Conservation (phyloP, 2,113 vertebrate genomes). For the Gallinago jamesoni region DNA sequence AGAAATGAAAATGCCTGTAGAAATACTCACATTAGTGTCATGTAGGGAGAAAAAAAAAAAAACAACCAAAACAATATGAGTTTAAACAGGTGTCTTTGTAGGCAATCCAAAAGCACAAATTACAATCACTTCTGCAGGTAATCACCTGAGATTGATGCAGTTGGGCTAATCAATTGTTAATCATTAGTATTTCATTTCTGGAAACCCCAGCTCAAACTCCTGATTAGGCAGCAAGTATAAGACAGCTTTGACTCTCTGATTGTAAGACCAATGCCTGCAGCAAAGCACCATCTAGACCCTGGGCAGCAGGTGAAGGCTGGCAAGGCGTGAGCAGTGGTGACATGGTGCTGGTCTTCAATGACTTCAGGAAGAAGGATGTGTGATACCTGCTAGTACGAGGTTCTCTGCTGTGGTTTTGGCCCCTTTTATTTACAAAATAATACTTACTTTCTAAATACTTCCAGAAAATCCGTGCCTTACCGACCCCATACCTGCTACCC, state of each 20-base stretch:
- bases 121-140: slow-evolving; percentile 20
- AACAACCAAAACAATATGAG: not conserved
- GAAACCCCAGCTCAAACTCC: not conserved
- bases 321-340: not conserved
- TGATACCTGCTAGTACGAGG: not conserved
- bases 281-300: not conserved
- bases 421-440: not conserved
- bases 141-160: slow-evolving; percentile 3
- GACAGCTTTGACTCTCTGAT: not conserved
- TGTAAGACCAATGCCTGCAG: rapidly evolving
- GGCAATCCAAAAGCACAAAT: slow-evolving; percentile 3
- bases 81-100: not conserved
- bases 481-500: rapidly evolving
- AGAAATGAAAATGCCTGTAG: not conserved
- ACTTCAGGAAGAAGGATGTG: not conserved
- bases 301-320: not conserved
- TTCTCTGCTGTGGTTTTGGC: not conserved
- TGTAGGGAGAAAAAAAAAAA: not conserved
- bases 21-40: not conserved
- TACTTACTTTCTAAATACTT: not conserved
- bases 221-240: not conserved
- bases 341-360: not conserved
- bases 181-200: slow-evolving; percentile 9
- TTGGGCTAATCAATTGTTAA: slow-evolving; percentile 36
- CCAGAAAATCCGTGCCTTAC: not conserved